phyloP scores from a whole-genome alignment of 37 sponge, comb jelly and placozoan genomes.

The Agelas oroides region DNA sequence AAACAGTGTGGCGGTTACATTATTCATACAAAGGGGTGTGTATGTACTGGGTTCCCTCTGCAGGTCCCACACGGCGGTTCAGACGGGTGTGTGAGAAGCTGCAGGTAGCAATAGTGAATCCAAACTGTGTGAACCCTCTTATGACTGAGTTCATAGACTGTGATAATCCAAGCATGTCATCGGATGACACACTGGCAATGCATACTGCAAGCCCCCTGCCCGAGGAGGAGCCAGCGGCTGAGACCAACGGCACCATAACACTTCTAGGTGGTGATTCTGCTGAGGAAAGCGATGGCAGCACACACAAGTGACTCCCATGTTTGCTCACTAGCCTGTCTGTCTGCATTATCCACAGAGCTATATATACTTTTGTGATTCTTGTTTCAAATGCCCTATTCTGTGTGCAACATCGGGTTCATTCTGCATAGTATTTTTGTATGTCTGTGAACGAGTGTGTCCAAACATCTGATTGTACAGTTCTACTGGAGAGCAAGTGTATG shows the following conservation, averaged over 20 bases:
- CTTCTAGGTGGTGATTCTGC: conserved; percentile 9
- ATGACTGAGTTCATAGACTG: neutral
- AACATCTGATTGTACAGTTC: too few species aligned
- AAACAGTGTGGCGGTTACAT: too few species aligned
- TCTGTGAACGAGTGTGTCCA: too few species aligned
- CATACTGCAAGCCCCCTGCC: neutral
- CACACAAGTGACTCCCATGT: neutral
- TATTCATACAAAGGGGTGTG: too few species aligned
- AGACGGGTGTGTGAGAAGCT: conserved; percentile 65
- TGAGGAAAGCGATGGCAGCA: conserved; percentile 23
- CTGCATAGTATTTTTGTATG: too few species aligned
- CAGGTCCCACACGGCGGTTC: conserved; percentile 60
- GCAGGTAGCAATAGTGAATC: conserved; percentile 53
- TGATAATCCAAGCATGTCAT: conserved; percentile 30
- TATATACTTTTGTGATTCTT: too few species aligned
- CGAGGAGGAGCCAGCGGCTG: neutral
- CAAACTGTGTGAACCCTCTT: conserved; percentile 18
- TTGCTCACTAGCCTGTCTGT: too few species aligned
- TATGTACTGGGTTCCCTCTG: neutral
- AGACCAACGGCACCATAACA: neutral
- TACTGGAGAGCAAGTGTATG: too few species aligned
- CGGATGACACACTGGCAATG: conserved; percentile 51
- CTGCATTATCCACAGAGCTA: too few species aligned
- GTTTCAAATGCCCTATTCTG: too few species aligned
- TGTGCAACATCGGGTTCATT: too few species aligned